Evolutionary conservation across 2,888 invertebrate species (phyloP), one percentile per base, ranked within the genome.

Genomic region (Eilema caniola): DNA sequence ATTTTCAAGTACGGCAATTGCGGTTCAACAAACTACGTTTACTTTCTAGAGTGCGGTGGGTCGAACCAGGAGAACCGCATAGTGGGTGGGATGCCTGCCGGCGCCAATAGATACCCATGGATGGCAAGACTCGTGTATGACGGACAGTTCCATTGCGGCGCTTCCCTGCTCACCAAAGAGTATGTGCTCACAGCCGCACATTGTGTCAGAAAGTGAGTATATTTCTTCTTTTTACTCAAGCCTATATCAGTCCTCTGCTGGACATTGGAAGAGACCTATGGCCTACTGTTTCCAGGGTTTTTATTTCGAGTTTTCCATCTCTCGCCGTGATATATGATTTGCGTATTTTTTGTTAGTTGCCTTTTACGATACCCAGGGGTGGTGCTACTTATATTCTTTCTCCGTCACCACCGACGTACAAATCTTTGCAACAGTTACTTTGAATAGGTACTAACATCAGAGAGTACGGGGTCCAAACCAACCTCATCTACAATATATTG

Each of bases 91-190:
- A 96, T 96, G 85, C 97, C 98, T 28, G 97, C 98, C 0, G 97
- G 97, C 67, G 96, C 97, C 47, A 98, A 98, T 93, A 96, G 97
- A 80, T 98, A 98, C 90, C 98, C 98, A 12, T 98, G 98, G 98
- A 96, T 98, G 91, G 98, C 98, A 4, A 96, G 98, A 82, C 96
- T 98, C 69, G 97, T 98, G 20, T 98, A 98, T 89, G 98, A 98
- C 86, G 98, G 98, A 0, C 97, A 97, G 90, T 98, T 98, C 93
- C 98, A 98, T 89, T 98, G 98, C 86, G 98, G 98, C 0, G 98
- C 97, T 28, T 98, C 98, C 3, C 95, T 98, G 37, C 95, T 98
- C 62, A 98, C 97, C 69, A 97, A 97, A 88, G 97, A 98, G 91
- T 98, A 98, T 88, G 98, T 98, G 71, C 95, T 98, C 69, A 98